These are phyloP conservation scores for Nixonia krombeini DNA, from an alignment of 1,140 invertebrate genomes.

Conservation along the genomic window DNA sequence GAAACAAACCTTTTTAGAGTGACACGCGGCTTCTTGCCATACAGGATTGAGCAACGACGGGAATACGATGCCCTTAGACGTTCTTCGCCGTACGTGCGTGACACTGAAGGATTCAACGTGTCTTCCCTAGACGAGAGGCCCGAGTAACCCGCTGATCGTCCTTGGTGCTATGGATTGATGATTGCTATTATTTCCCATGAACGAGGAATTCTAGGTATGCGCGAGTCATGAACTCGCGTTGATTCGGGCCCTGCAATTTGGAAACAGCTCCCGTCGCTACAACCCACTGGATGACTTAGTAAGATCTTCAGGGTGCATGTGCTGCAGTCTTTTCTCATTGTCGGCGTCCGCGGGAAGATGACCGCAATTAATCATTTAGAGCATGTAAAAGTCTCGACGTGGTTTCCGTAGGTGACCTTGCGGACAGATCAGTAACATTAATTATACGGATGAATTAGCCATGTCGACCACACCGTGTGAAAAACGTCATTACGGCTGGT, in stretches of 20 bases:
- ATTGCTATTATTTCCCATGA: conserved; percentile 80
- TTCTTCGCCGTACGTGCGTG: conserved; percentile 84
- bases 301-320: conserved; percentile 80
- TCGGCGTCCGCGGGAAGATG: conserved; percentile 76
- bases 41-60: conserved; percentile 88
- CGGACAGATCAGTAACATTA: too few relatives aligned
- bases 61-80: conserved; percentile 68
- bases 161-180: conserved; percentile 86
- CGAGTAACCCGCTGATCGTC: conserved; percentile 83
- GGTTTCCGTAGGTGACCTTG: conserved; percentile 91
- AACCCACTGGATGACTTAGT: conserved; percentile 89
- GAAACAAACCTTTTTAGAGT: conserved; percentile 79
- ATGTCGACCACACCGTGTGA: too few relatives aligned
- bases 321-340: conserved; percentile 70
- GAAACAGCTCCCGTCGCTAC: conserved; percentile 93
- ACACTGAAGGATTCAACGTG: conserved; percentile 84
- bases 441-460: too few relatives aligned
- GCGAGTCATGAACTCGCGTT: conserved; percentile 87
- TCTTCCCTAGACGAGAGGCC: conserved; percentile 79
- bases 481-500: too few relatives aligned
- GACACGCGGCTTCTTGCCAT: conserved; percentile 77
- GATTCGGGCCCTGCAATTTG: conserved; percentile 91
- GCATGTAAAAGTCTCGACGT: conserved; percentile 91
- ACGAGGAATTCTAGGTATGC: conserved; percentile 92
- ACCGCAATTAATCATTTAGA: conserved; percentile 84